phyloP scores from a whole-genome alignment of 2,797 vertebrate genomes.

The Sebastes cheni region DNA sequence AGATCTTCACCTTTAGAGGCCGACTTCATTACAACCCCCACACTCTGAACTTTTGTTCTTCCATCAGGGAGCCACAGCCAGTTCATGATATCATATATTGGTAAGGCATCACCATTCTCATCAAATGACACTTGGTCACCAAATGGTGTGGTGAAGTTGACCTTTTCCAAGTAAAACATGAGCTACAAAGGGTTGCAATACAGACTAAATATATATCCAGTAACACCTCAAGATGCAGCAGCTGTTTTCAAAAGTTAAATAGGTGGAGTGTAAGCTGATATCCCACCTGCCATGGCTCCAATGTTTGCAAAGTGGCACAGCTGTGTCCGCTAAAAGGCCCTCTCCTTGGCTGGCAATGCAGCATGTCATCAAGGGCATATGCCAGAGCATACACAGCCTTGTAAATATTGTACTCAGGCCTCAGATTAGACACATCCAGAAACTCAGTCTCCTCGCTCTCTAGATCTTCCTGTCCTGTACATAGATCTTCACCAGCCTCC shows the following conservation, averaged over 20 bases:
- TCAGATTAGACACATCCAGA: constrained; percentile 65
- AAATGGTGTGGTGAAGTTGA: constrained; percentile 76
- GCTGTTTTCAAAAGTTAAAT: background rate
- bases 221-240: background rate
- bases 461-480: constrained; percentile 59
- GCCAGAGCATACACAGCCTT: constrained; percentile 77
- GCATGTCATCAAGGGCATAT: constrained; percentile 66
- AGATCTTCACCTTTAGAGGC: constrained; percentile 54
- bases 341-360: constrained; percentile 59
- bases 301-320: constrained; percentile 61
- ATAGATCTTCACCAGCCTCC: constrained; percentile 24
- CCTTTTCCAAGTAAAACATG: constrained; percentile 71
- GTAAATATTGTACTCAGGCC: constrained; percentile 59
- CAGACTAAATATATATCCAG: background rate
- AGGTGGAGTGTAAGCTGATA: background rate
- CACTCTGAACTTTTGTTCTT: constrained; percentile 51
- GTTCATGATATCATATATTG: constrained; percentile 81
- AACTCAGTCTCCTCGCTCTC: constrained; percentile 33
- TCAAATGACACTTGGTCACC: constrained; percentile 81
- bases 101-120: constrained; percentile 75
- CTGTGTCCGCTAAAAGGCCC: constrained; percentile 64
- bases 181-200: constrained; percentile 48
- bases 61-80: constrained; percentile 70
- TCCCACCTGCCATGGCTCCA: constrained; percentile 79
- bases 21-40: constrained; percentile 70